Conservation (phyloP, 2,113 vertebrate genomes). For the Agelaius phoeniceus region DNA sequence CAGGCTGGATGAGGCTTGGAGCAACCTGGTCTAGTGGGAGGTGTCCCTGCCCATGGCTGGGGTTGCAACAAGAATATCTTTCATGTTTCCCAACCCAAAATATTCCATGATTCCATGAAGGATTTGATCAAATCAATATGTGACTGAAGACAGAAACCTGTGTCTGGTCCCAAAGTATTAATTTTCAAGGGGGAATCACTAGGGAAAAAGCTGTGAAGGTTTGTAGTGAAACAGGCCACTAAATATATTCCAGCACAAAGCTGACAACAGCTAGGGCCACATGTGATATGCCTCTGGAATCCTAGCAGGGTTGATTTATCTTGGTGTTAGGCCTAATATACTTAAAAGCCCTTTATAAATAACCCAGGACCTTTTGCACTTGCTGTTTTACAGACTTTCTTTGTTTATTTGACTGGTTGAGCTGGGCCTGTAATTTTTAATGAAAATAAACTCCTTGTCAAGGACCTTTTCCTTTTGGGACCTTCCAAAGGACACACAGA, state of each 20-base stretch:
- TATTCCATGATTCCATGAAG: neutral
- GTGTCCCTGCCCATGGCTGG: neutral
- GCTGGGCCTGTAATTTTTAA: conserved; percentile 50
- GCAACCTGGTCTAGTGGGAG: fast-evolving
- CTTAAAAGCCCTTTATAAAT: conserved; percentile 68
- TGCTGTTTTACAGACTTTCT: conserved; percentile 43
- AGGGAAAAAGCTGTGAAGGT: neutral
- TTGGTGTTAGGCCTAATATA: conserved; percentile 67
- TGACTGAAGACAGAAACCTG: neutral
- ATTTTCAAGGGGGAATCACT: neutral
- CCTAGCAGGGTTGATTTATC: conserved; percentile 53
- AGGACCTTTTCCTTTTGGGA: conserved; percentile 48
- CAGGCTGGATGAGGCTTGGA: neutral
- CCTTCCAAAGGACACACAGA: neutral
- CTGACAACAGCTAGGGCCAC: conserved; percentile 51
- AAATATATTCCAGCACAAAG: conserved; percentile 38
- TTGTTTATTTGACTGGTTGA: conserved; percentile 65
- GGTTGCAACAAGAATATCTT: neutral
- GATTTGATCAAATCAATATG: neutral
- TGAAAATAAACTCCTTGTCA: conserved; percentile 62
- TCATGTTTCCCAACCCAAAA: neutral
- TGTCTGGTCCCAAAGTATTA: neutral
- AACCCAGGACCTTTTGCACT: conserved; percentile 67
- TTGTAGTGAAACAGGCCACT: neutral
- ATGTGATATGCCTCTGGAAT: conserved; percentile 51